Percentiles rank a stretch among this genome's conserved stretches.
phyloP scores from a whole-genome alignment of 2,797 vertebrate genomes.

The Spondyliosoma cantharus region DNA sequence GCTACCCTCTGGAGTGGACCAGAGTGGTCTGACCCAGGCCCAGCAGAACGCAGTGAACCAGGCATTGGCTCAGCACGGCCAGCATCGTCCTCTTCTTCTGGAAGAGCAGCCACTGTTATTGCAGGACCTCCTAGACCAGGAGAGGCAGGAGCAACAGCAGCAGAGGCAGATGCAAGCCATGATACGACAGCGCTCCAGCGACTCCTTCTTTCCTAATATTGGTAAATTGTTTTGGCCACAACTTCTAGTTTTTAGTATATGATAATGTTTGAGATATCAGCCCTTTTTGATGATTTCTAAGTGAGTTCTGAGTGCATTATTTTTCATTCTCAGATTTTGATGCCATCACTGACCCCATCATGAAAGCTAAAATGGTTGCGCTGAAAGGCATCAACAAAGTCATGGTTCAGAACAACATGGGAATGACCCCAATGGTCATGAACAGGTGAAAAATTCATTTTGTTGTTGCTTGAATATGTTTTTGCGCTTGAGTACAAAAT shows the following conservation, averaged over 20 bases:
- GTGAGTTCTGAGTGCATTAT: slow-evolving; percentile 23
- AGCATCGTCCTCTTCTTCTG: slow-evolving; percentile 91
- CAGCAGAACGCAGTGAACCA: slow-evolving; percentile 88
- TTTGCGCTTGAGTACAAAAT: not conserved
- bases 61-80: slow-evolving; percentile 83
- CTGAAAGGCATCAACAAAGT: slow-evolving; percentile 99
- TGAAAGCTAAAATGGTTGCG: slow-evolving; percentile 99
- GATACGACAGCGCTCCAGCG: slow-evolving; percentile 95
- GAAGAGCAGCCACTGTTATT: slow-evolving; percentile 97
- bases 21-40: slow-evolving; percentile 80
- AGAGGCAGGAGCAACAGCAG: slow-evolving; percentile 97
- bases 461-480: not conserved
- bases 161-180: slow-evolving; percentile 99
- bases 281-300: not conserved
- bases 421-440: slow-evolving; percentile 94
- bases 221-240: slow-evolving; percentile 81
- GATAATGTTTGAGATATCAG: not conserved
- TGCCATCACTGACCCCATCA: slow-evolving; percentile 97
- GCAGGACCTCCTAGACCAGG: slow-evolving; percentile 97
- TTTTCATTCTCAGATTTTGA: slow-evolving; percentile 91
- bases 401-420: slow-evolving; percentile 98
- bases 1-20: slow-evolving; percentile 82
- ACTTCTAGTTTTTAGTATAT: not conserved
- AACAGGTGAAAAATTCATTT: slow-evolving; percentile 89
- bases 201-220: slow-evolving; percentile 97